Evolutionary conservation across 2,888 invertebrate species (phyloP).

Genomic region (Flexamia atlantica): DNA sequence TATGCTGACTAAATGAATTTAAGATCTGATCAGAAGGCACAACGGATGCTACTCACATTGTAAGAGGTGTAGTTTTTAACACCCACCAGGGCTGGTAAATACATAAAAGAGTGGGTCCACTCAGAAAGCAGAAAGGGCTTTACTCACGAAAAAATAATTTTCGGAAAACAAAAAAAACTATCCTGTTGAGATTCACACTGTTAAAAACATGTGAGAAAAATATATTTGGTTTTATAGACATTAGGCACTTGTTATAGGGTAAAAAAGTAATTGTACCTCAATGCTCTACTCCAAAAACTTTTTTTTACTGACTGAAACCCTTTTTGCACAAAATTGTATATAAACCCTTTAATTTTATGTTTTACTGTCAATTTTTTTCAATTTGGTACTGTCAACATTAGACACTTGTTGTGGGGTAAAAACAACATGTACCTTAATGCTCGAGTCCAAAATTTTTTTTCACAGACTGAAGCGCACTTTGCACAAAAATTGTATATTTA

Average conservation of each 20-base stretch:
- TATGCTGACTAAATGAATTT: too few species aligned
- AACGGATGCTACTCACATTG: too few species aligned
- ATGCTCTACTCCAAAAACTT: not conserved
- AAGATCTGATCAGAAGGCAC: too few species aligned
- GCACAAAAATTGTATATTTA: not conserved
- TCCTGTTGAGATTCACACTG: too few species aligned
- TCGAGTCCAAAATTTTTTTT: not conserved
- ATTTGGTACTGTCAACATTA: not conserved
- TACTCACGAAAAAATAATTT: too few species aligned
- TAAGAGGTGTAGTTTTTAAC: too few species aligned
- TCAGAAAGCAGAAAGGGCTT: too few species aligned
- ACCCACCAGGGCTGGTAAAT: too few species aligned
- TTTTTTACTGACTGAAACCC: constrained; percentile 5
- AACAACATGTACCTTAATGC: not conserved
- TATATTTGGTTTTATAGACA: not conserved
- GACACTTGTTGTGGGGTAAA: not conserved
- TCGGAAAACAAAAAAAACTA: too few species aligned
- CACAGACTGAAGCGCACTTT: constrained; percentile 4
- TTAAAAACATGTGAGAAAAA: too few species aligned
- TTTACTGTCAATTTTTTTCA: not conserved
- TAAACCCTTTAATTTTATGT: not conserved
- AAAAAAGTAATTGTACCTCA: not conserved
- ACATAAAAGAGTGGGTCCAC: too few species aligned
- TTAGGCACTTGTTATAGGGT: not conserved
- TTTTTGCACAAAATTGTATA: constrained; percentile 7